phyloP scores from a whole-genome alignment of 1,140 invertebrate species.

The Trichonephila inaurata region DNA sequence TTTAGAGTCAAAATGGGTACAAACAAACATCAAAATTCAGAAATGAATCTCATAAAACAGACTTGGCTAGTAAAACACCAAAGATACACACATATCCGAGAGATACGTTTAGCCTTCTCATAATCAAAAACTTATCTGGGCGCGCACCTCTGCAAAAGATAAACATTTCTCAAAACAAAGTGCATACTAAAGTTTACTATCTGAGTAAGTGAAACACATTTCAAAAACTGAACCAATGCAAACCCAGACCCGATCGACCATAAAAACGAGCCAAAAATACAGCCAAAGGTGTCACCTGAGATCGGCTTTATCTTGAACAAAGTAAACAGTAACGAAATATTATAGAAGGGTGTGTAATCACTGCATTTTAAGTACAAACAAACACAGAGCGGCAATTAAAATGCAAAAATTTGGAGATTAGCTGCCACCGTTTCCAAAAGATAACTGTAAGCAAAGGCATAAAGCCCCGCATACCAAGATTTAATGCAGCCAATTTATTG shows the following conservation, averaged over 20 bases:
- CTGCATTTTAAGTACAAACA: neutral
- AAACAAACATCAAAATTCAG: neutral
- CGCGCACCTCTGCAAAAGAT: neutral
- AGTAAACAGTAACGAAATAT: neutral
- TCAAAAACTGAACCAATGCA: neutral
- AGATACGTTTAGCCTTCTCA: neutral
- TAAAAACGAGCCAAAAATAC: slow-evolving; percentile 9
- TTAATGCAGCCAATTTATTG: slow-evolving; percentile 39
- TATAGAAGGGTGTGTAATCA: neutral
- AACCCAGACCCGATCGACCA: neutral
- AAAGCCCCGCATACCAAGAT: slow-evolving; percentile 22
- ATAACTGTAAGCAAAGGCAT: neutral
- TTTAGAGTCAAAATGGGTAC: no score
- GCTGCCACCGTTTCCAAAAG: neutral
- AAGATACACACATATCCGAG: neutral
- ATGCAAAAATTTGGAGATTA: slow-evolving; percentile 44
- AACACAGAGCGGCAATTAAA: slow-evolving; percentile 25
- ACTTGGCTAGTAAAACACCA: neutral
- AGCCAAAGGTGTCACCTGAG: neutral
- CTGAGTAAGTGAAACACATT: neutral
- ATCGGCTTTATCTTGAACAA: neutral
- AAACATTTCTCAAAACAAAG: neutral
- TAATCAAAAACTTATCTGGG: neutral
- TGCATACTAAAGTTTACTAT: slow-evolving; percentile 2
- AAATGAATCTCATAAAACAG: slow-evolving; percentile 18